Evolutionary conservation across 2,797 vertebrate species (phyloP), one percentile per base, ranked within the genome.

Genomic region (Galaxias olidus): DNA sequence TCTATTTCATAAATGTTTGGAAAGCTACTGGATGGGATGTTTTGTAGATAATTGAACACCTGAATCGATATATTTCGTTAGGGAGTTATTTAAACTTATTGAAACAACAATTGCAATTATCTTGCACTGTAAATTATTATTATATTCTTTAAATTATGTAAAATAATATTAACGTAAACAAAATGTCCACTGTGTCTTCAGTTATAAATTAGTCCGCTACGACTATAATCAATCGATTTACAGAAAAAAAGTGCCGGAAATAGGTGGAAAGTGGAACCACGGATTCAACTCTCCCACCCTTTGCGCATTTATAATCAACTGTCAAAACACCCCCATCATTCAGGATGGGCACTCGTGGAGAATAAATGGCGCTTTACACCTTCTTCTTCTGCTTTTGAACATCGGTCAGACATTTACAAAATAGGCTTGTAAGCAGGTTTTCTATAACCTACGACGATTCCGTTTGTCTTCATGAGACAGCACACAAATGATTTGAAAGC

Each of bases 281-380:
- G 83, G 87, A 84, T 82, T 87, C 81, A 86, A 78, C 82, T 90
- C 92, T 87, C 89, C 87, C 84, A 82, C 81, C 77, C 82, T 88
- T 88, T 83, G 88, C 83, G 73, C 84, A 69, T 85, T 30, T 30
- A 30, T 30, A 92, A 91, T 91, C 89, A 90, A 91, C 90, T 92
- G 91, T 93, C 90, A 92, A 92, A 91, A 92, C 91, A 91, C 89
- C 87, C 91, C 90, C 88, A 88, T 90, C 86, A 93, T 92, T 91
- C 90, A 92, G 88, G 86, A 84, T 93, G 92, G 92, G 89, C 90
- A 79, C 91, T 82, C 85, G 91, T 78, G 76, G 74, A 80, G 90
- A 91, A 92, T 89, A 92, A 91, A 92, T 77, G 83, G 79, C 66
- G 63, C 82, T 85, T 81, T 75, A 70, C 79, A 84, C 68, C 75